A percentile compares a stretch with the other conserved stretches of the same genome.
Conservation (phyloP, 2,888 invertebrate genomes). For the Stictocephala bisonia region DNA sequence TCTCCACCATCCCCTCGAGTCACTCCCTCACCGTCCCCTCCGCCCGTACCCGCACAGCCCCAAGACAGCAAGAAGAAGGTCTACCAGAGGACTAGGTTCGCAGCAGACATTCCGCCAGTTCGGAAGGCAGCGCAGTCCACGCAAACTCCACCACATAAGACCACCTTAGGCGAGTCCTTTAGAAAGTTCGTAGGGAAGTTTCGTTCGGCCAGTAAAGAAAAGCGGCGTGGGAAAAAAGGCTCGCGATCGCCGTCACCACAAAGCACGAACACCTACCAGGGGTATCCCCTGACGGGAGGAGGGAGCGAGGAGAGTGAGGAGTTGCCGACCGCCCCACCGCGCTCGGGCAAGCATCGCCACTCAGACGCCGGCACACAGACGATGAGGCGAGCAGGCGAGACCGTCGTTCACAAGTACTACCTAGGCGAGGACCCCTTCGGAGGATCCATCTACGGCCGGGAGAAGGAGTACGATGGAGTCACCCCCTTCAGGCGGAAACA, state of each 20-base stretch:
- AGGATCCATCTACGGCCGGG: slow-evolving; percentile 84
- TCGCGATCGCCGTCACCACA: slow-evolving; percentile 70
- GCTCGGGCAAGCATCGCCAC: slow-evolving; percentile 34
- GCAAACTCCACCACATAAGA: slow-evolving; percentile 60
- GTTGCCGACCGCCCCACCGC: slow-evolving; percentile 49
- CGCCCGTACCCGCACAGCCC: slow-evolving; percentile 70
- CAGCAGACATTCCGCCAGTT: slow-evolving; percentile 65
- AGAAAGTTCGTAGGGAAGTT: slow-evolving; percentile 86
- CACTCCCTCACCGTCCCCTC: slow-evolving; percentile 62
- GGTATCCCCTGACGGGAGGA: slow-evolving; percentile 65
- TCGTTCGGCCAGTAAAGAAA: slow-evolving; percentile 64
- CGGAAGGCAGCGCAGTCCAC: slow-evolving; percentile 62
- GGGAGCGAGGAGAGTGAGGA: slow-evolving; percentile 8
- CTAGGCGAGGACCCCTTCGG: slow-evolving; percentile 89
- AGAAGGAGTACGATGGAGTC: slow-evolving; percentile 82
- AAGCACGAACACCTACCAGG: slow-evolving; percentile 67
- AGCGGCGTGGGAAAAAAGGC: slow-evolving; percentile 64
- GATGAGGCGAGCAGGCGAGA: slow-evolving; percentile 64
- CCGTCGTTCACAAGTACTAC: slow-evolving; percentile 79
- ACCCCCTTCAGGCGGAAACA: slow-evolving; percentile 66
- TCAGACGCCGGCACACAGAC: slow-evolving; percentile 53
- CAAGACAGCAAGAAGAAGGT: slow-evolving; percentile 69
- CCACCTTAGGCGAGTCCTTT: slow-evolving; percentile 79
- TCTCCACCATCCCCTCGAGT: slow-evolving; percentile 65
- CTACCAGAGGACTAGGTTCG: slow-evolving; percentile 80